phyloP scores from a whole-genome alignment of 2,113 vertebrate genomes.

The Oryzias woworae region DNA sequence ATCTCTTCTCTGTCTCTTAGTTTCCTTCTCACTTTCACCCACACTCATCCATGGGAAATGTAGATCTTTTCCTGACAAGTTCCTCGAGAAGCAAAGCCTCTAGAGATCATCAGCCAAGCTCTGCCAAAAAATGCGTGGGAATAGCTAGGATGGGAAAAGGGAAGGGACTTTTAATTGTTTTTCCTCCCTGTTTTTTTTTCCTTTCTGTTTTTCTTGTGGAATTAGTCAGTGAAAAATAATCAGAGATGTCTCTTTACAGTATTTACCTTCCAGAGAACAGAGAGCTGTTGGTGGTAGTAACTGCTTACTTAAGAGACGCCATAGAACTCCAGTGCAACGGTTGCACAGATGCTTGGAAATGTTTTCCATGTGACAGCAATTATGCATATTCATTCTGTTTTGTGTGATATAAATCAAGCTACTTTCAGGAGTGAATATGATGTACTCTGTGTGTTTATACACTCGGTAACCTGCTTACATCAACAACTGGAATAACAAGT shows the following conservation, averaged over 20 bases:
- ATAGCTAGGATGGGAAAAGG: slow-evolving; percentile 90
- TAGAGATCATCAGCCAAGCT: slow-evolving; percentile 89
- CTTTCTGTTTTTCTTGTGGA: slow-evolving; percentile 65
- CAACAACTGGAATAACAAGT: slow-evolving; percentile 80
- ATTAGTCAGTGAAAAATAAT: slow-evolving; percentile 86
- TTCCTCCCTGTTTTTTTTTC: slow-evolving; percentile 70
- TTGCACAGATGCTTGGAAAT: slow-evolving; percentile 50
- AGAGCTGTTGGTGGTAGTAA: slow-evolving; percentile 58
- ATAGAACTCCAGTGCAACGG: slow-evolving; percentile 32
- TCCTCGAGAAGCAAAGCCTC: slow-evolving; percentile 90
- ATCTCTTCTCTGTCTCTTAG: slow-evolving; percentile 69
- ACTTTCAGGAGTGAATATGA: slow-evolving; percentile 67
- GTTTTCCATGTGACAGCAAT: slow-evolving; percentile 65
- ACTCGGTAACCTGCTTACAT: slow-evolving; percentile 68
- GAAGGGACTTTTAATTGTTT: slow-evolving; percentile 84
- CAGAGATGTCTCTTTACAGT: slow-evolving; percentile 73
- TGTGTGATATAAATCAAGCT: slow-evolving; percentile 68
- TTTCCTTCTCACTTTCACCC: slow-evolving; percentile 77
- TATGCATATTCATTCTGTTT: slow-evolving; percentile 64
- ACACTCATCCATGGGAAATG: slow-evolving; percentile 91
- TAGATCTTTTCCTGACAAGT: slow-evolving; percentile 96
- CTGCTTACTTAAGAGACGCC: slow-evolving; percentile 33
- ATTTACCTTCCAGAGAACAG: slow-evolving; percentile 69
- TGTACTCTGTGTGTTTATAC: slow-evolving; percentile 65
- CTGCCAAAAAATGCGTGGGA: slow-evolving; percentile 98